Percentiles rank a stretch among this genome's conserved stretches.
Evolutionary conservation across 2,888 invertebrate species (phyloP).

Genomic region (Tenodera sinensis): DNA sequence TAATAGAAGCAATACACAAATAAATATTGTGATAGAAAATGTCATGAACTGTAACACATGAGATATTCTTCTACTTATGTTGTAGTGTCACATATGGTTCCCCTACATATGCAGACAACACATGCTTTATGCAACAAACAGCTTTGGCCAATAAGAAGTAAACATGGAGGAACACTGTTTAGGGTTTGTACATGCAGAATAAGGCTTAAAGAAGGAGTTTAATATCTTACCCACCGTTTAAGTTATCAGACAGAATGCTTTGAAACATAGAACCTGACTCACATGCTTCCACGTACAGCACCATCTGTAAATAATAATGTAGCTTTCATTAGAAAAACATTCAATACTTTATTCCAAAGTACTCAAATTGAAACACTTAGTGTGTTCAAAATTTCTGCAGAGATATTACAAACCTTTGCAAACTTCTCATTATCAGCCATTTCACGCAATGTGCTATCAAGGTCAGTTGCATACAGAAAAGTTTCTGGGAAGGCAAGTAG

Average conservation of each 20-base stretch:
- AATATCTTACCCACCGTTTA: slow-evolving; percentile 45
- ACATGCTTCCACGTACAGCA: slow-evolving; percentile 59
- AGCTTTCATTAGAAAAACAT: neutral
- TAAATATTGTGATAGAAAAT: too few relatives aligned
- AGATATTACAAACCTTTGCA: slow-evolving; percentile 42
- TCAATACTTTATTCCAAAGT: neutral
- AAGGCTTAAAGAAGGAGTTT: too few relatives aligned
- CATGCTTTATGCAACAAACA: too few relatives aligned
- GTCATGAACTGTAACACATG: too few relatives aligned
- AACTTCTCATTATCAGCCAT: slow-evolving; percentile 49
- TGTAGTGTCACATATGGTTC: too few relatives aligned
- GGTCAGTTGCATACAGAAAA: slow-evolving; percentile 41
- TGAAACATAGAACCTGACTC: slow-evolving; percentile 61
- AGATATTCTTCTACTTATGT: too few relatives aligned
- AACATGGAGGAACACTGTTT: too few relatives aligned
- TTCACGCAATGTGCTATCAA: slow-evolving; percentile 38
- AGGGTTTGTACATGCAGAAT: too few relatives aligned
- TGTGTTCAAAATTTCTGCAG: neutral
- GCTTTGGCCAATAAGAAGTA: too few relatives aligned
- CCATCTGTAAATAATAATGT: slow-evolving; percentile 44
- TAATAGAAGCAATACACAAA: too few relatives aligned
- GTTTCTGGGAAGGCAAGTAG: slow-evolving; percentile 49
- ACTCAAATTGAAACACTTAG: neutral
- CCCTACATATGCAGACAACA: too few relatives aligned
- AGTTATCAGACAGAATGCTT: slow-evolving; percentile 47